Percentiles rank a stretch among this genome's conserved stretches.
Conservation (phyloP, 2,888 invertebrate species). For the Lithophane leautieri region DNA sequence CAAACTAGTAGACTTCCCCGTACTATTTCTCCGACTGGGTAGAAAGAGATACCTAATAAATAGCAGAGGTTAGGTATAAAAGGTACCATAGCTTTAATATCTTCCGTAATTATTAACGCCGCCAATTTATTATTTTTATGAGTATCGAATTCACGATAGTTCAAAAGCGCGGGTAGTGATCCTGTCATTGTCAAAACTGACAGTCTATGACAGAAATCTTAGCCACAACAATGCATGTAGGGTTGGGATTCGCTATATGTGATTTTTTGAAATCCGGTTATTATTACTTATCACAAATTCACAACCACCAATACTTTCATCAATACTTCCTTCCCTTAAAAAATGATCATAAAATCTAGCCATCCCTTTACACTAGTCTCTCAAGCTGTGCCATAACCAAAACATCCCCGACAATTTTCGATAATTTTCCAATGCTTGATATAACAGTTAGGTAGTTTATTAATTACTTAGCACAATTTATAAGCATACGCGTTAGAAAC, state of each 20-base stretch:
- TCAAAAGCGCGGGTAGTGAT: background rate
- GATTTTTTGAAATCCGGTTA: background rate
- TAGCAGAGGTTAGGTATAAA: background rate
- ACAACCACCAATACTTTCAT: too few relatives aligned
- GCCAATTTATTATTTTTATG: background rate
- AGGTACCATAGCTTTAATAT: too few relatives aligned
- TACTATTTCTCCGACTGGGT: background rate
- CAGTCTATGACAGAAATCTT: background rate
- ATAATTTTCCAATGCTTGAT: background rate
- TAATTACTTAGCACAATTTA: background rate
- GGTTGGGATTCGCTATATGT: too few relatives aligned
- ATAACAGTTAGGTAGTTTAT: background rate
- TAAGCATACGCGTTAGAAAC: background rate
- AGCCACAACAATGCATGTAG: background rate
- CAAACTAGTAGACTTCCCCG: slow-evolving; percentile 6
- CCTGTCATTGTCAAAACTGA: background rate
- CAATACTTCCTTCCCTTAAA: background rate
- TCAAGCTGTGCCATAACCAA: background rate
- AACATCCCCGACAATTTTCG: background rate
- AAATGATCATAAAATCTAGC: background rate
- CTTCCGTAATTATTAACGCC: background rate
- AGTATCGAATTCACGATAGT: too few relatives aligned
- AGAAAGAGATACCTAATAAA: background rate
- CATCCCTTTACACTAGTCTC: background rate
- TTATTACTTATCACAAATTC: background rate